phyloP scores from a whole-genome alignment of 1,140 invertebrate genomes.

The Apis dorsata region DNA sequence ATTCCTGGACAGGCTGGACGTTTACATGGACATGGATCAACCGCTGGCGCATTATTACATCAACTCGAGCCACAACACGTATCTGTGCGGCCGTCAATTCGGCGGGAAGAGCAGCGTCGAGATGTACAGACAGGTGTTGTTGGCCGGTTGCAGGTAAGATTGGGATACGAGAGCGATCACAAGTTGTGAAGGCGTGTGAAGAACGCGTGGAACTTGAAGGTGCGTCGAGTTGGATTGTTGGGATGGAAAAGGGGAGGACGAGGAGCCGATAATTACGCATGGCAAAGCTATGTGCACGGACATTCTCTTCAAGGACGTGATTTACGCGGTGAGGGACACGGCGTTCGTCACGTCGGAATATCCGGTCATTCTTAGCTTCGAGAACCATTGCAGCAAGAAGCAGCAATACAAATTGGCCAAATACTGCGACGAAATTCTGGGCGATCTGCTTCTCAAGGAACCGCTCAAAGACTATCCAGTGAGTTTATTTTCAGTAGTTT shows the following conservation, averaged over 20 bases:
- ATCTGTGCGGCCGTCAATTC: slow-evolving; percentile 96
- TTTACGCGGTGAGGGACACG: slow-evolving; percentile 97
- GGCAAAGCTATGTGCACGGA: slow-evolving; percentile 99
- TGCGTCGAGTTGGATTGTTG: slow-evolving; percentile 99
- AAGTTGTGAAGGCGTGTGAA: too few relatives aligned
- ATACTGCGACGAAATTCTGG: slow-evolving; percentile 98
- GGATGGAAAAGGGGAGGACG: slow-evolving; percentile 98
- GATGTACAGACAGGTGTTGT: slow-evolving; percentile 97
- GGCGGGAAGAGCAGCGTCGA: slow-evolving; percentile 98
- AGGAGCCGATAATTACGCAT: slow-evolving; percentile 99
- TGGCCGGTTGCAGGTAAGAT: slow-evolving; percentile 93
- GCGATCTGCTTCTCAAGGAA: slow-evolving; percentile 95
- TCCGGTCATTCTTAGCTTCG: slow-evolving; percentile 98
- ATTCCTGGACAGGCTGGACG: slow-evolving; percentile 97
- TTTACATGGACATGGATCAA: slow-evolving; percentile 99
- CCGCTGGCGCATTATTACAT: slow-evolving; percentile 98
- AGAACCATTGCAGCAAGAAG: slow-evolving; percentile 99
- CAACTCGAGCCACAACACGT: slow-evolving; percentile 99
- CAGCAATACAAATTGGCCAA: slow-evolving; percentile 99
- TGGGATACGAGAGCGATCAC: neutral
- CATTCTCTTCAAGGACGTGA: slow-evolving; percentile 99
- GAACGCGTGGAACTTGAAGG: slow-evolving; percentile 78
- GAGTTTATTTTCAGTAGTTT: slow-evolving; percentile 64
- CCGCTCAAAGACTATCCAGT: slow-evolving; percentile 93
- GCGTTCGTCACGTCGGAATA: slow-evolving; percentile 99